Conservation (phyloP, 2,113 vertebrate species). For the Gnathonemus echidnorhynchus region DNA sequence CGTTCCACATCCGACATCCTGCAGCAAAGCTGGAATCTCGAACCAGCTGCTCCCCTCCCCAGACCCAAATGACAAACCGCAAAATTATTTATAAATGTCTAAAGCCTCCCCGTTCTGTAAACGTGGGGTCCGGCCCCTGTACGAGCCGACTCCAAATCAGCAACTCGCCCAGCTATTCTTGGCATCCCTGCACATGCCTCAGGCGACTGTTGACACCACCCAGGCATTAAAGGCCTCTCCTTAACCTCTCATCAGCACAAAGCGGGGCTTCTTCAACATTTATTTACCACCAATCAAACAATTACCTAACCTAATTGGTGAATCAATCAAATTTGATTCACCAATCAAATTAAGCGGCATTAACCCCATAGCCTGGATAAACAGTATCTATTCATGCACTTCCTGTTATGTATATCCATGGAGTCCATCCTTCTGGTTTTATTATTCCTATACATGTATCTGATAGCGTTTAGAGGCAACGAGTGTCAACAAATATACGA, state of each 20-base stretch:
- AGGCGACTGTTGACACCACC: slow-evolving; percentile 18
- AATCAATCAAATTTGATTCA: no score
- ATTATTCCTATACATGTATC: not conserved
- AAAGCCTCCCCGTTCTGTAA: not conserved
- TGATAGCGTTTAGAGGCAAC: not conserved
- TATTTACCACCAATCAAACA: not conserved
- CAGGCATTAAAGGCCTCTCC: slow-evolving; percentile 17
- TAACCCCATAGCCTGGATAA: not conserved
- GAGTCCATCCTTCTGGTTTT: not conserved
- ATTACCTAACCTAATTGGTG: no score
- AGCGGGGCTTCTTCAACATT: not conserved
- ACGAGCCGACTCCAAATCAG: slow-evolving; percentile 19
- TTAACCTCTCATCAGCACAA: not conserved
- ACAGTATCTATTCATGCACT: not conserved
- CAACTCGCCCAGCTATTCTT: slow-evolving; percentile 40
- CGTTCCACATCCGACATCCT: not conserved
- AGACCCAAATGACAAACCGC: not conserved
- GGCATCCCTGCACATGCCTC: slow-evolving; percentile 31
- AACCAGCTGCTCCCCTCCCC: not conserved
- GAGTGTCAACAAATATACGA: not conserved
- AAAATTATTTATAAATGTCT: not conserved
- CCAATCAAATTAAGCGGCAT: not conserved
- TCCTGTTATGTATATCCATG: not conserved
- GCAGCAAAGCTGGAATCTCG: not conserved
- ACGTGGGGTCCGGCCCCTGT: not conserved